phyloP scores from a whole-genome alignment of 2,113 vertebrate genomes.

The Forbesichthys agassizii region DNA sequence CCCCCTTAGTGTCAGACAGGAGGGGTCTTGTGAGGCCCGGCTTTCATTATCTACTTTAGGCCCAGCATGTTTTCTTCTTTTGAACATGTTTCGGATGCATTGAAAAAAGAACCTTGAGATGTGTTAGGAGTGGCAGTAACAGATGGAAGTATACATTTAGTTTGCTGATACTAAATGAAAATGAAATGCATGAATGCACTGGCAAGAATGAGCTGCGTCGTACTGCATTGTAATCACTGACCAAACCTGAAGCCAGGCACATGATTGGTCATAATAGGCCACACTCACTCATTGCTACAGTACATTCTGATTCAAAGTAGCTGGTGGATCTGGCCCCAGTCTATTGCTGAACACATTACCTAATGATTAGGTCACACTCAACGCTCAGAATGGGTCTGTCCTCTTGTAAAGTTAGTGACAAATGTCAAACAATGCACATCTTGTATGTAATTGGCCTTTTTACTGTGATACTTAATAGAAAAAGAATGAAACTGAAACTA shows the following conservation, averaged over 20 bases:
- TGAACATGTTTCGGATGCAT: neutral
- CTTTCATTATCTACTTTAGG: slow-evolving; percentile 2
- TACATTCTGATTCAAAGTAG: no score
- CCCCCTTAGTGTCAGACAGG: neutral
- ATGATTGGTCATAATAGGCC: no score
- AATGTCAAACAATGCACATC: neutral
- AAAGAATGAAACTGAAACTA: neutral
- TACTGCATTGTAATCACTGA: slow-evolving; percentile 3
- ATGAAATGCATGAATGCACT: slow-evolving; percentile 46
- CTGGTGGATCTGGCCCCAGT: no score
- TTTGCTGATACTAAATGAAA: slow-evolving; percentile 1
- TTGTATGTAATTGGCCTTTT: slow-evolving; percentile 1
- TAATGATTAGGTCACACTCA: no score
- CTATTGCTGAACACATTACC: slow-evolving; percentile 2
- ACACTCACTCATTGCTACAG: no score
- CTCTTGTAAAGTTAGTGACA: neutral
- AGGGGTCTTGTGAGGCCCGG: neutral
- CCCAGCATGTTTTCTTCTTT: neutral
- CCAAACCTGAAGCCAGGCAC: no score
- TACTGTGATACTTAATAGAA: neutral
- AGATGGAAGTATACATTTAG: neutral
- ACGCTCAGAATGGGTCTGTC: slow-evolving; percentile 18
- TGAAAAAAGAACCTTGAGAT: neutral
- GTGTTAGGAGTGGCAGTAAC: neutral
- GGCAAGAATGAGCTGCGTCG: slow-evolving; percentile 25